Conservation (phyloP, 1,140 invertebrate genomes). For the Drepana arcuata region DNA sequence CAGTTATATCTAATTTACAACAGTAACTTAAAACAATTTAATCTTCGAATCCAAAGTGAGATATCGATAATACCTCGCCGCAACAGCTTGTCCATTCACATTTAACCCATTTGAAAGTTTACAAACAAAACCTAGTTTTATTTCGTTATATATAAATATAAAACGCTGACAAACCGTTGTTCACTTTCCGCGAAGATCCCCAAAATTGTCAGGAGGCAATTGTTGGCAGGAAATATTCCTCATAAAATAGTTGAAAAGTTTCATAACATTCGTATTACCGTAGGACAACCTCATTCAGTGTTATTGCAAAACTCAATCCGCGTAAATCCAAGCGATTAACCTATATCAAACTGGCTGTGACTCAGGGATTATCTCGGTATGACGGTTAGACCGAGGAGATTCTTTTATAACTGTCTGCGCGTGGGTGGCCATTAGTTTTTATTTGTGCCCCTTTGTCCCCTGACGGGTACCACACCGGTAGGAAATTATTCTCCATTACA, state of each 20-base stretch:
- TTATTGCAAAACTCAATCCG: conserved; percentile 51
- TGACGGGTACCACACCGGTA: conserved; percentile 20
- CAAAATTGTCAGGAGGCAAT: no score
- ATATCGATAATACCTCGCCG: no score
- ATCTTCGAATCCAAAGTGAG: no score
- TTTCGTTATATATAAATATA: no score
- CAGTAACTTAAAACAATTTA: no score
- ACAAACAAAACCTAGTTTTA: no score
- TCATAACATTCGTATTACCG: conserved; percentile 23
- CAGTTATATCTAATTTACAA: no score
- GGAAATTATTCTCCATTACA: conserved; percentile 58
- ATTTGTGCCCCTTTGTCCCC: conserved; percentile 45
- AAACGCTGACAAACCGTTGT: no score
- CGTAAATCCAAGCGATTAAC: conserved; percentile 52
- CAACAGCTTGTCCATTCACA: no score
- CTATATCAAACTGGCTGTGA: conserved; percentile 36
- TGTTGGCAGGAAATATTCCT: no score
- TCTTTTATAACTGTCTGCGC: conserved; percentile 44
- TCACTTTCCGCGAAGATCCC: no score
- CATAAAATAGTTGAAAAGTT: conserved; percentile 18
- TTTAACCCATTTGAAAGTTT: no score
- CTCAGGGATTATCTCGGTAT: conserved; percentile 43
- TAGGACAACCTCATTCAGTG: conserved; percentile 25
- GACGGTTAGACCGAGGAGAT: conserved; percentile 31
- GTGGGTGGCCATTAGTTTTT: conserved; percentile 49